A percentile compares a stretch with the other conserved stretches of the same genome.
Conservation (phyloP, 1,140 invertebrate species). For the Brachionus asplanchnoidis region DNA sequence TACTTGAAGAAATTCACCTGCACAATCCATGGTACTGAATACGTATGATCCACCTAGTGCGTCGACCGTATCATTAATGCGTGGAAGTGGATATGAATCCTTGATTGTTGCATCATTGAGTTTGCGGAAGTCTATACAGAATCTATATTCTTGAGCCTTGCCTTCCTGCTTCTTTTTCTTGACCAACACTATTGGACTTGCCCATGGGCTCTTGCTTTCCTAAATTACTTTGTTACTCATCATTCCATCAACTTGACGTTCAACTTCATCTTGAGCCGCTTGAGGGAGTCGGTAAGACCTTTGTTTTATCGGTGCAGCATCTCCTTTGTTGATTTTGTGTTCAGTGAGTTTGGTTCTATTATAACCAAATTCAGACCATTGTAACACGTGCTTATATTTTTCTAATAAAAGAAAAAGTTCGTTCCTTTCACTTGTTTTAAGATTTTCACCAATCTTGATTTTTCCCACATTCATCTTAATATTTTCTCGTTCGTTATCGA, state of each 20-base stretch:
- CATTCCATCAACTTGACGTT: not conserved
- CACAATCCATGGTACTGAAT: no score
- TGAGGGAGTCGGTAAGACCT: not conserved
- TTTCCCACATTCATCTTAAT: no score
- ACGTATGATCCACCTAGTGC: no score
- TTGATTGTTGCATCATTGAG: constrained; percentile 8
- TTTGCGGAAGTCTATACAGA: not conserved
- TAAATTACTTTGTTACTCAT: not conserved
- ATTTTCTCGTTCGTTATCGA: no score
- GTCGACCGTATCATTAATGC: constrained; percentile 16
- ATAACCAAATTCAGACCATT: not conserved
- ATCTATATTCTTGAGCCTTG: constrained; percentile 44
- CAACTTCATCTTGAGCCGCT: not conserved
- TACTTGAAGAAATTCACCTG: no score
- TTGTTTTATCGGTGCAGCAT: not conserved
- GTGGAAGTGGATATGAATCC: not conserved
- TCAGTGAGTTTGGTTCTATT: not conserved
- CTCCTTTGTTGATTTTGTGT: not conserved
- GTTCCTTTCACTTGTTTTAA: no score
- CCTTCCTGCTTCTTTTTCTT: not conserved
- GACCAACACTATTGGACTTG: not conserved
- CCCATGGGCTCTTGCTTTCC: not conserved
- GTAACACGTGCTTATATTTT: not conserved
- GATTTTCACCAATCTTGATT: no score
- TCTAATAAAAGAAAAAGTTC: no score